Evolutionary conservation across 2,888 invertebrate genomes (phyloP).

Genomic region (Bibio marci): DNA sequence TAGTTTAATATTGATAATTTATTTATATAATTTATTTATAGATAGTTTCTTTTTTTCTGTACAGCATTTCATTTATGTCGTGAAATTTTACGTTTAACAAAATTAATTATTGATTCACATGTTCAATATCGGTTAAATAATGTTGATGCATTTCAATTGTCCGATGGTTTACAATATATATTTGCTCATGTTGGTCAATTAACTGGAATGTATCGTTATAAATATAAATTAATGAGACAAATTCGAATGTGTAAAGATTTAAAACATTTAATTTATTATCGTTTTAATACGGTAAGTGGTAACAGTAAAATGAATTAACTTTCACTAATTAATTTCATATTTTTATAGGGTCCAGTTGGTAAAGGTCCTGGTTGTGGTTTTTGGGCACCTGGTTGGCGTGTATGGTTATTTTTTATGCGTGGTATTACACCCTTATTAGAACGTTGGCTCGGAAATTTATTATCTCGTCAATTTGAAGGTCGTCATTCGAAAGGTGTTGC

Average conservation of each 20-base stretch:
- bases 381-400: constrained; percentile 99
- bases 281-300: constrained; percentile 82
- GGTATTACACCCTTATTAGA: constrained; percentile 96
- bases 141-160: constrained; percentile 95
- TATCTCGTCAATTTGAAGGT: constrained; percentile 98
- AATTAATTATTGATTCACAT: constrained; percentile 96
- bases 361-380: constrained; percentile 98
- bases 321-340: no score
- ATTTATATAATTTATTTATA: not conserved
- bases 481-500: constrained; percentile 99
- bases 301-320: no score
- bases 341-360: constrained; percentile 82
- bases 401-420: constrained; percentile 99
- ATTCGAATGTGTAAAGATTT: constrained; percentile 99
- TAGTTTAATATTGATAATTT: constrained; percentile 15
- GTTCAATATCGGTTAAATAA: constrained; percentile 99
- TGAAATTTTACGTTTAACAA: constrained; percentile 95
- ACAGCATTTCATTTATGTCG: constrained; percentile 96
- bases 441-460: constrained; percentile 96
- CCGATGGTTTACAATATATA: constrained; percentile 97
- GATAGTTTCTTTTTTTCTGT: constrained; percentile 12
- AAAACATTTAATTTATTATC: constrained; percentile 97
- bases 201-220: constrained; percentile 99
- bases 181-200: constrained; percentile 99
- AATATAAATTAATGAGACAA: constrained; percentile 96